Evolutionary conservation across 2,797 vertebrate species (phyloP).

Genomic region (Xenops minutus): DNA sequence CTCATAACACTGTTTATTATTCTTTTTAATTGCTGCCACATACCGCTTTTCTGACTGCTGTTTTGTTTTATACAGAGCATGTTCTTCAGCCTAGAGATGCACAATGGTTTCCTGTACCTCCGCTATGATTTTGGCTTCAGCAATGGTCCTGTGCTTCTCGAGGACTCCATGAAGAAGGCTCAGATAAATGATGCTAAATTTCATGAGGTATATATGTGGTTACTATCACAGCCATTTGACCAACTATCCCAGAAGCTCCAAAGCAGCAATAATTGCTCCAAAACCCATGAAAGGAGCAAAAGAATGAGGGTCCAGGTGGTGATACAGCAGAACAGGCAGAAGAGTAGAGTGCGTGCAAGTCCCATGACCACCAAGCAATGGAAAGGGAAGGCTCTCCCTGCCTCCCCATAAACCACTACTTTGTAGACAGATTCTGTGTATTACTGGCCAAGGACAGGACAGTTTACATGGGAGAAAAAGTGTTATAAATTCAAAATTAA

Average conservation of each 20-base stretch:
- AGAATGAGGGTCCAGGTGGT: background rate
- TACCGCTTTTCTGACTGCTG: background rate
- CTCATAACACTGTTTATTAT: rapidly evolving
- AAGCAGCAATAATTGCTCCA: background rate
- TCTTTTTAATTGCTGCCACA: background rate
- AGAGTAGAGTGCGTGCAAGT: background rate
- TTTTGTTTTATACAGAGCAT: slow-evolving; percentile 79
- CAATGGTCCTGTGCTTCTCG: slow-evolving; percentile 82
- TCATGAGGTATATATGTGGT: slow-evolving; percentile 84
- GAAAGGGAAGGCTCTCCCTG: background rate
- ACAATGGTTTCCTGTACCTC: slow-evolving; percentile 87
- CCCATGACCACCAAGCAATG: background rate
- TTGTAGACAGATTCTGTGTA: background rate
- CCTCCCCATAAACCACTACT: background rate
- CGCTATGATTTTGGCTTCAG: slow-evolving; percentile 93
- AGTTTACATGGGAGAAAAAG: background rate
- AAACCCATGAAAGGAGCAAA: background rate
- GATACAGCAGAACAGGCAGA: background rate
- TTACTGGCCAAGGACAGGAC: background rate
- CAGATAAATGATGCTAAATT: slow-evolving; percentile 94
- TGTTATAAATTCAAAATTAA: background rate
- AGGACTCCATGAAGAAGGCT: slow-evolving; percentile 85
- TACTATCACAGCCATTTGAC: background rate
- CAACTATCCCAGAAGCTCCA: background rate
- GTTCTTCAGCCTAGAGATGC: slow-evolving; percentile 92